Conservation (phyloP, 64 coral and sea anemone species). For the Platygyra sinensis region DNA sequence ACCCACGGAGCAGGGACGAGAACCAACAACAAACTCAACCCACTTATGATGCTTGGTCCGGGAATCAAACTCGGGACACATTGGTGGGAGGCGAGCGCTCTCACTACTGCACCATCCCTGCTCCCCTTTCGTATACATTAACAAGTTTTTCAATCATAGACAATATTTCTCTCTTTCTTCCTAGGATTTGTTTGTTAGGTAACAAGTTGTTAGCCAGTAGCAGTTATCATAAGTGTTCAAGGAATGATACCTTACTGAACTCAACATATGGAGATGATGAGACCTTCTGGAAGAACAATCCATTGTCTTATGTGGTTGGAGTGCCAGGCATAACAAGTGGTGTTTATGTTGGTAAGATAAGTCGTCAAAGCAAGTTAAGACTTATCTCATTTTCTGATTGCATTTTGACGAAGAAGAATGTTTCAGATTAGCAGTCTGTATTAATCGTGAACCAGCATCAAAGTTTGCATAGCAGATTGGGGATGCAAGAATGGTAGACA, state of each 20-base stretch:
- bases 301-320: constrained; percentile 66
- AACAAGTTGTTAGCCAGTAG: constrained; percentile 66
- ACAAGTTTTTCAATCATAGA: not conserved
- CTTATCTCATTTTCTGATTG: not conserved
- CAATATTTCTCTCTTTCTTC: not conserved
- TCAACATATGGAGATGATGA: constrained; percentile 63
- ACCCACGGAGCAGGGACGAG: too few relatives aligned
- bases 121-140: too few relatives aligned
- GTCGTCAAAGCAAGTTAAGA: not conserved
- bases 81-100: too few relatives aligned
- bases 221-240: constrained; percentile 75
- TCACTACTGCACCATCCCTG: too few relatives aligned
- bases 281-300: constrained; percentile 65
- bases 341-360: constrained; percentile 63
- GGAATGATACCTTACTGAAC: constrained; percentile 75
- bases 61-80: too few relatives aligned
- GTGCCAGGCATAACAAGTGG: constrained; percentile 91
- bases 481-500: too few relatives aligned
- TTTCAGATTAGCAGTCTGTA: too few relatives aligned
- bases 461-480: too few relatives aligned
- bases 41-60: too few relatives aligned
- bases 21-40: too few relatives aligned
- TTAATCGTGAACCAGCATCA: too few relatives aligned
- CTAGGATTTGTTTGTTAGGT: constrained; percentile 90
- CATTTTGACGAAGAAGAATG: too few relatives aligned